These are phyloP conservation scores for Aurelia aurita complex sp. Pacific DNA, from an alignment of 30 jellyfish, hydroid and myxozoan genomes.

Conservation along the genomic window DNA sequence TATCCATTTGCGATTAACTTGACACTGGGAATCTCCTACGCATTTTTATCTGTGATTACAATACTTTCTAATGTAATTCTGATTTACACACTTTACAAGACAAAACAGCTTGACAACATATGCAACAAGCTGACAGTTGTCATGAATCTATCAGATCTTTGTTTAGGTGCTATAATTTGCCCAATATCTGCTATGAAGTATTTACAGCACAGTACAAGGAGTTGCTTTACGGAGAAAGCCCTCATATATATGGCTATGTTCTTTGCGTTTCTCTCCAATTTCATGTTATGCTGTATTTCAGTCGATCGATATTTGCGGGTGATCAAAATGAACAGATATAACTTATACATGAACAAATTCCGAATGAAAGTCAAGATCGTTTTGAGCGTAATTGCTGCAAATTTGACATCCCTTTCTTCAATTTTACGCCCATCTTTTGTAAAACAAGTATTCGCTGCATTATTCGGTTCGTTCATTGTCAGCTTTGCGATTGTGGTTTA, in stretches of 20 bases:
- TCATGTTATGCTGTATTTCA: background rate
- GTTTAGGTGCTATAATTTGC: too few relatives aligned
- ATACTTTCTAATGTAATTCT: too few relatives aligned
- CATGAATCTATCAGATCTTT: too few relatives aligned
- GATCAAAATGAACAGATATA: background rate
- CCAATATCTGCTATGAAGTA: too few relatives aligned
- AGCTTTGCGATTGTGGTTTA: too few relatives aligned
- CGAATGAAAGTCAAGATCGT: constrained; percentile 1
- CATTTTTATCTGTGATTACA: too few relatives aligned
- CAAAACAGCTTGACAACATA: too few relatives aligned
- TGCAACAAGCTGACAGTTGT: too few relatives aligned
- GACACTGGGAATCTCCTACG: background rate
- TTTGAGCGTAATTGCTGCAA: background rate
- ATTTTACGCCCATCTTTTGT: background rate
- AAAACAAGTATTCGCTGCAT: background rate
- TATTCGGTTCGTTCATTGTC: too few relatives aligned
- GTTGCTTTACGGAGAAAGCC: background rate
- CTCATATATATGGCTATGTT: background rate
- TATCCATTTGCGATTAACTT: background rate
- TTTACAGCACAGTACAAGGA: too few relatives aligned
- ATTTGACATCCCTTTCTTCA: background rate
- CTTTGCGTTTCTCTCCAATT: background rate
- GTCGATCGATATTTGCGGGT: constrained; percentile 5
- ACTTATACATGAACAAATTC: background rate
- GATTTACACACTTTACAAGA: too few relatives aligned